Base-by-base conservation (phyloP, 2,888 invertebrate species). In the Caenorhabditis wallacei region DNA sequence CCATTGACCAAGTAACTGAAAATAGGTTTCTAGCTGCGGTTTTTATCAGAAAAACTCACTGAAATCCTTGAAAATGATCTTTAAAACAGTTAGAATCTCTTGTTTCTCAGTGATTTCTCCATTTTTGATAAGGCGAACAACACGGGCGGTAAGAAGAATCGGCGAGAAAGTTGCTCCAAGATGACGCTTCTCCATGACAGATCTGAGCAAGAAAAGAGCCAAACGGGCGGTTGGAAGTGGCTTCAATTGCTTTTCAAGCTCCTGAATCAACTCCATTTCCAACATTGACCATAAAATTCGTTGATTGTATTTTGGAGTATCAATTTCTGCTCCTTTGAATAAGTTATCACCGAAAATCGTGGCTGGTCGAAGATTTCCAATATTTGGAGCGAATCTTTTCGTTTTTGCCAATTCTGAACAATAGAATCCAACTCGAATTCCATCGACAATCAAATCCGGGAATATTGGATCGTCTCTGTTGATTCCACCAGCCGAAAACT, bases 51-150 rank as follows among this genome's bases (percentile, higher is more conserved):
- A 48, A 48, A 48, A 56, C 75, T 53, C 13, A 75, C 81, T 56
- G 2, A 82, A 56, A 69, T 82, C 82, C 8, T 63, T 59, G 43
- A 78, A 66, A 56, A 82, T 70, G 22, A 63, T 37, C 16, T 63
- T 26, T 0, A 82, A 30, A 30, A 82, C 64, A 4, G 82, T 74
- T 7, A 82, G 46, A 74, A 79, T 57, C 57, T 82, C 69, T 40
- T 82, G 82, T 56, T 82, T 82, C 24, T 82, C 79, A 8, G 72
- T 79, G 46, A 82, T 79, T 18, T 64, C 10, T 18, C 70, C 82
- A 10, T 64, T 37, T 24, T 63, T 46, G 18, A 79, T 53, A 16
- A 82, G 64, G 4, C 74, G 35, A 13, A 74, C 51, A 24, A 82
- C 64, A 24, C 79, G 66, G 13, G 74, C 68, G n/a, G 57, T 54